Evolutionary conservation across 2,888 invertebrate genomes (phyloP).

Genomic region (Leucoptera coffeella): DNA sequence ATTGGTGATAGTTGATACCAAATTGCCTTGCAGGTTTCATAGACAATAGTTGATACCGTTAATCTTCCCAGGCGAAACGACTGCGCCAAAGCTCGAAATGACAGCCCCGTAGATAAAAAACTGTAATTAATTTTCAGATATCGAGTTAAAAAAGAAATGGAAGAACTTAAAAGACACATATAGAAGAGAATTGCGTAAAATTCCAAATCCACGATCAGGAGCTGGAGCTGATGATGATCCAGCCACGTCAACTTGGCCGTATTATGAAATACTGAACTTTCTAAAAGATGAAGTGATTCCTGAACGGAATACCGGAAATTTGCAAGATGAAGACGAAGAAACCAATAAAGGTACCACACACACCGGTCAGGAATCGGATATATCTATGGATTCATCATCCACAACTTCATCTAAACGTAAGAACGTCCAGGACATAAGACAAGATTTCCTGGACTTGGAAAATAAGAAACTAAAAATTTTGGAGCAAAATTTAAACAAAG

Average conservation of each 20-base stretch:
- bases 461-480: conserved; percentile 4
- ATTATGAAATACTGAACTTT: conserved; percentile 1
- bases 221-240: background rate
- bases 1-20: background rate
- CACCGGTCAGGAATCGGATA: background rate
- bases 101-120: background rate
- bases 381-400: background rate
- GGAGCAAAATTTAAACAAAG: conserved; percentile 4
- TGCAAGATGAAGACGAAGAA: too few relatives aligned
- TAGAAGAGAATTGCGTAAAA: background rate
- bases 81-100: conserved; percentile 1
- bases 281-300: conserved; percentile 2
- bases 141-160: conserved; percentile 1
- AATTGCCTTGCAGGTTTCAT: conserved; percentile 2
- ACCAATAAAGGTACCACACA: background rate
- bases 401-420: background rate
- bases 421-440: background rate
- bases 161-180: conserved; percentile 1
- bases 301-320: background rate
- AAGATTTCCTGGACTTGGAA: background rate
- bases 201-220: background rate
- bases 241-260: background rate
- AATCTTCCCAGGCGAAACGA: conserved; percentile 1
- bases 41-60: conserved; percentile 1
- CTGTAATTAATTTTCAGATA: conserved; percentile 1